phyloP scores from a whole-genome alignment of 2,797 vertebrate genomes.

The Periparus ater region DNA sequence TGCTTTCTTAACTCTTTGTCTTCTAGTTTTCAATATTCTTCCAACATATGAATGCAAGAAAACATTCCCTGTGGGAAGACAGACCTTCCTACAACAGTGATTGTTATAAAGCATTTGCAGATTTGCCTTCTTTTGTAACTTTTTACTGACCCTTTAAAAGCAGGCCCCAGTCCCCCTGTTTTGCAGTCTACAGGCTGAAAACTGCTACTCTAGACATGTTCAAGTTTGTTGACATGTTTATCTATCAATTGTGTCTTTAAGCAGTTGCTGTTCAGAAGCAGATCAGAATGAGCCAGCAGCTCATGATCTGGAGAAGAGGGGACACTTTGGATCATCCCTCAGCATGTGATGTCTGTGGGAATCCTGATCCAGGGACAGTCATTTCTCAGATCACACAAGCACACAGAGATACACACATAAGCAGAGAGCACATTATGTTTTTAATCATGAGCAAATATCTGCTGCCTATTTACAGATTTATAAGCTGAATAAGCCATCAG shows the following conservation, averaged over 20 bases:
- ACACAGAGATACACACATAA: not conserved
- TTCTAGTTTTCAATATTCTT: not conserved
- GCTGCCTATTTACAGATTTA: not conserved
- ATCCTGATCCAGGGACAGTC: not conserved
- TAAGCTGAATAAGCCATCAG: not conserved
- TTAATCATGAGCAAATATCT: not conserved
- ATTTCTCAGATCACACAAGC: not conserved
- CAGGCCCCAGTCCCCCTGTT: not conserved
- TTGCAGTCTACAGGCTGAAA: not conserved
- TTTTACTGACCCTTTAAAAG: not conserved
- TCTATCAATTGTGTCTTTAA: not conserved
- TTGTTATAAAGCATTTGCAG: not conserved
- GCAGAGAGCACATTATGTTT: accelerated
- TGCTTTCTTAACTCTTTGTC: not conserved
- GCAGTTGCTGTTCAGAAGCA: not conserved
- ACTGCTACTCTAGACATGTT: not conserved
- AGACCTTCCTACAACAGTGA: not conserved
- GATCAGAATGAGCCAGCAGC: not conserved
- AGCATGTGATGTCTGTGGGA: not conserved
- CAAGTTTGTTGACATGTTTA: not conserved
- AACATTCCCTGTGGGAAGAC: not conserved
- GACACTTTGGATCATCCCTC: not conserved
- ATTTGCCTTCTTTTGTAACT: not conserved
- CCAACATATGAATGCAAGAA: not conserved
- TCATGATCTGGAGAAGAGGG: not conserved